These are phyloP conservation scores for Lacerta agilis DNA, from an alignment of 2,797 vertebrate species.

Conservation along the genomic window DNA sequence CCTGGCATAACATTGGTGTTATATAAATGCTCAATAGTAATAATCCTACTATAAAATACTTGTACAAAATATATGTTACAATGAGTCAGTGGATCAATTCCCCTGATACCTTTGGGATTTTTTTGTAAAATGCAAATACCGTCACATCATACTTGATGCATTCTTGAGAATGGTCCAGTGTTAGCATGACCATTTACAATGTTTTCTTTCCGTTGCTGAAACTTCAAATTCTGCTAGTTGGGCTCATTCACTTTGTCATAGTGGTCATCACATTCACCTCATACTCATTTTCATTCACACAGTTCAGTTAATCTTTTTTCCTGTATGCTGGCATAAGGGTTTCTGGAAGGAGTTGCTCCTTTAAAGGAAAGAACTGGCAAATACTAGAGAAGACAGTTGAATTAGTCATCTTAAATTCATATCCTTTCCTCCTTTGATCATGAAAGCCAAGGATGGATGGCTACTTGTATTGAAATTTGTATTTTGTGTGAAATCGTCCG, in stretches of 20 bases:
- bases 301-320: constrained; percentile 47
- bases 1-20: neutral
- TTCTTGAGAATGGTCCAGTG: neutral
- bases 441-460: neutral
- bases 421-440: too few species aligned
- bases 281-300: constrained; percentile 45
- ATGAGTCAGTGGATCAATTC: neutral
- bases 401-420: too few species aligned
- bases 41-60: neutral
- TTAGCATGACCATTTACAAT: neutral
- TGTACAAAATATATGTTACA: neutral
- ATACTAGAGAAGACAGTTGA: neutral
- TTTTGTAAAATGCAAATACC: rapidly evolving
- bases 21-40: neutral
- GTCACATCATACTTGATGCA: neutral
- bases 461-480: neutral
- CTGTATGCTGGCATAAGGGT: neutral
- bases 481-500: neutral
- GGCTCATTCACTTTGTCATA: rapidly evolving
- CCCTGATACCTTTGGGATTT: neutral
- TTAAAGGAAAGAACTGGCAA: neutral
- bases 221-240: constrained; percentile 2
- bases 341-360: constrained; percentile 8
- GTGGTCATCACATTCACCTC: constrained; percentile 1
- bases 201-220: neutral